Evolutionary conservation across 2,888 invertebrate genomes (phyloP), one percentile per base, ranked within the genome.

Genomic region (Cryptosula pallasiana): DNA sequence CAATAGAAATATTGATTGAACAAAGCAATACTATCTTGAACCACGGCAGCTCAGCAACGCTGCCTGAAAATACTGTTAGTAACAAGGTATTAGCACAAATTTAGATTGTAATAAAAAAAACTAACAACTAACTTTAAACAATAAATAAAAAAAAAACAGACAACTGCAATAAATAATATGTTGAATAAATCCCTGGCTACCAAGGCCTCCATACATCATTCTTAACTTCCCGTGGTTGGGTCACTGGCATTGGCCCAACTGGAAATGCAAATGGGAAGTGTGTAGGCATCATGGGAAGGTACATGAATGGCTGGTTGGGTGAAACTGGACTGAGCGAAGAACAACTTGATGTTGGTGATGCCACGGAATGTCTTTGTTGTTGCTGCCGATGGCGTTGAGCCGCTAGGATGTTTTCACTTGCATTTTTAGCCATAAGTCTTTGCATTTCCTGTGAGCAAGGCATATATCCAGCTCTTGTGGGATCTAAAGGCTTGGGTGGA

Each of bases 401-500:
- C 5, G 63, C 63, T 34, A 63, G n/a, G 1, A 63, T 20, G 27
- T 63, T 63, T 5, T 63, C 63, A 34, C 34, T 63, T 27, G 34
- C 63, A 63, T 63, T 63, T 32, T 63, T 63, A 32, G 27, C 63
- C 63, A 63, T 63, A 32, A 63, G 63, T 63, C 63, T 63, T 32
- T 63, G 63, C 63, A 63, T 63, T 9, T 63, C 63, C 63, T 63
- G 63, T 13, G 63, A 20, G 27, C 25, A 25, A 29, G 63, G 63
- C 27, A 63, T 63, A n/a, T 63, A 63, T 20, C 63, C 63, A 29
- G 25, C 13, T 13, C 29, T 27, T 45, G 45, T 45, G 9, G 45
- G 45, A 13, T 63, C 63, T 32, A 63, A 13, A 25, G 63, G 63
- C 32, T 63, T 63, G 13, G 63, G 63, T 32, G 63, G 63, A 5